Evolutionary conservation across 2,888 invertebrate species (phyloP), one percentile per base, ranked within the genome.

Genomic region (Eugnorisma glareosa): DNA sequence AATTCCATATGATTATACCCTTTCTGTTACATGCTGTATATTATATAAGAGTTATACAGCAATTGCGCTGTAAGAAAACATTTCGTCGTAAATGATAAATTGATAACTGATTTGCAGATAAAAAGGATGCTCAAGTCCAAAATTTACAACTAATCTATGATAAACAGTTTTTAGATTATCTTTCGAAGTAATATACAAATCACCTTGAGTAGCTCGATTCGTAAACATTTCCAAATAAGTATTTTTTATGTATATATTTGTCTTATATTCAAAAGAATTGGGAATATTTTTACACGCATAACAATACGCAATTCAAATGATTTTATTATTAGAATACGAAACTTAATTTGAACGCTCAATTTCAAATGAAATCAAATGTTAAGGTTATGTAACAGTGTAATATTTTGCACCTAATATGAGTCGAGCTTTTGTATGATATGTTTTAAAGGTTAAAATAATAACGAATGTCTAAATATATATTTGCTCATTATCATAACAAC

Each of bases 31-130:
- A n/a, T n/a, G n/a, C 40, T 40, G 40, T 40, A n/a, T 57, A 68
- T 83, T 71, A 73, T 28, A 67, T 83, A 83, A 83, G 4, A 61
- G 13, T 37, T 68, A 75, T 72, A 79, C 15, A 54, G 40, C 45
- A 67, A 76, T 80, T 81, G 73, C 84, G 72, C 63, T 71, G 64
- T 70, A n/a, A 75, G 79, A 51, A 78, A 82, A 85, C n/a, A 76
- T 59, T 75, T 75, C 24, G 35, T 40, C 51, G 24, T 69, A 75
- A 76, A 67, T 61, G 13, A 78, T 84, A 77, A 48, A 76, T 70
- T 57, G 63, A 75, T 84, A 80, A 64, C 67, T 59, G 61, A 68
- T 70, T 83, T 67, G 7, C 15, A 73, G 70, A 77, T 73, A 81
- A 81, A 66, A 68, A 73, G 75, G 82, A 82, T 43, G 31, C 13